Evolutionary conservation across 2,888 invertebrate species (phyloP), one percentile per base, ranked within the genome.

Genomic region (Chironomus tentans): DNA sequence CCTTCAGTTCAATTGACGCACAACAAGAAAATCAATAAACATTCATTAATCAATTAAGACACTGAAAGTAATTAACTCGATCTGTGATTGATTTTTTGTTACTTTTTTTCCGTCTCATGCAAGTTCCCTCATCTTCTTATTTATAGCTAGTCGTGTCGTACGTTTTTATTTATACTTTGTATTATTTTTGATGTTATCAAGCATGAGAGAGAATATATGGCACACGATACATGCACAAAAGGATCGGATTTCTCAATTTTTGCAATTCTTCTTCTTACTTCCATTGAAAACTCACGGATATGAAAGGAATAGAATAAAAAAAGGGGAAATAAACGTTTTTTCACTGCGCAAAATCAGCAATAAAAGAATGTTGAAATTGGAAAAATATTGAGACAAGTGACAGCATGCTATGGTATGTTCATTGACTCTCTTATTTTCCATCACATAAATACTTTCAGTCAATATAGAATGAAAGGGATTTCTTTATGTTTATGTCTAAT

Each of bases 11-110:
- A 22, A 15, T n/a, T 50, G 62, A 72, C 50, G 38, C 38, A 38
- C 38, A 38, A 38, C 10, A 38, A 28, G 15, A 48, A 21, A 72
- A 72, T 72, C 72, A 50, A 72, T 72, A 72, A 61, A 18, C 10
- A 61, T 24, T 48, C 47, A 68, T 68, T 68, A 74, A 74, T 74
- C 74, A 74, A 74, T 68, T 74, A 68, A n/a, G 46, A 46, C 65
- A 62, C 22, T 12, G 21, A 65, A 74, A 47, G 47, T 74, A 74
- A 74, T 74, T 74, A 74, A 48, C 18, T 70, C 48, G 18, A 68
- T 74, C 71, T 73, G 74, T 74, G 74, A 74, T 74, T 74, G 65
- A 74, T 74, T 74, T 47, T 28, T 13, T 48, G 3, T 24, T 24
- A 15, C 5, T 65, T 22, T 21, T 21, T 13, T 65, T 65, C 6